Percentiles rank a stretch among this genome's conserved stretches.
These are phyloP conservation scores for Lathamus discolor DNA, from an alignment of 2,113 vertebrate species.

Conservation along the genomic window DNA sequence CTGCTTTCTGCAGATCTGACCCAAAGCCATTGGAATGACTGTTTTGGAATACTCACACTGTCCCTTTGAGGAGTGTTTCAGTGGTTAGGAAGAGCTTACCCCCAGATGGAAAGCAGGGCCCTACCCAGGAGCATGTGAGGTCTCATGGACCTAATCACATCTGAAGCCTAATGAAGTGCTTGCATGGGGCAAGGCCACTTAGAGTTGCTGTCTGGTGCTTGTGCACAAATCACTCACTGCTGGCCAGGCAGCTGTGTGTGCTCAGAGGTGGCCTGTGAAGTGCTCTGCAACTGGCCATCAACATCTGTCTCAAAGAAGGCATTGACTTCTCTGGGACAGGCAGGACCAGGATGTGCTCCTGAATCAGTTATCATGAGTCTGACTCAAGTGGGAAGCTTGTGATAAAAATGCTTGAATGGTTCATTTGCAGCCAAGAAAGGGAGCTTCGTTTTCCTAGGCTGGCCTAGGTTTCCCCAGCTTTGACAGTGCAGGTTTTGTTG, in stretches of 20 bases:
- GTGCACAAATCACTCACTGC: rapidly evolving
- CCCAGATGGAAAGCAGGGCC: not conserved
- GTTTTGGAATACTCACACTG: not conserved
- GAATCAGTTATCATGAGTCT: not conserved
- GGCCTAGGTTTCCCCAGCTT: rapidly evolving
- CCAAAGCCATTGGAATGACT: not conserved
- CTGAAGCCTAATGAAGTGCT: not conserved
- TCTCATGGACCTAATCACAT: not conserved
- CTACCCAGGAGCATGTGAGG: not conserved
- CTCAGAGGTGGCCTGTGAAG: not conserved
- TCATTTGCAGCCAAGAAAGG: not conserved
- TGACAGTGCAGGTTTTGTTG: not conserved
- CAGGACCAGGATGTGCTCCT: not conserved
- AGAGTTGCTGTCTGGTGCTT: rapidly evolving
- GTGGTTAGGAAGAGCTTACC: not conserved
- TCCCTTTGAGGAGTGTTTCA: not conserved
- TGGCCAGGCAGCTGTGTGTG: rapidly evolving
- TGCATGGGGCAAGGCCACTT: not conserved
- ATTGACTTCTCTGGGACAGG: not conserved
- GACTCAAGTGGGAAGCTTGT: not conserved
- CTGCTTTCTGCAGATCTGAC: not conserved
- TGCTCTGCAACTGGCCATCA: not conserved
- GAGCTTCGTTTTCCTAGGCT: not conserved
- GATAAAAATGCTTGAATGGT: not conserved
- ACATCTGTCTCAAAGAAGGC: not conserved